Evolutionary conservation across 2,888 invertebrate species (phyloP).

Genomic region (Meandrusa payeni): DNA sequence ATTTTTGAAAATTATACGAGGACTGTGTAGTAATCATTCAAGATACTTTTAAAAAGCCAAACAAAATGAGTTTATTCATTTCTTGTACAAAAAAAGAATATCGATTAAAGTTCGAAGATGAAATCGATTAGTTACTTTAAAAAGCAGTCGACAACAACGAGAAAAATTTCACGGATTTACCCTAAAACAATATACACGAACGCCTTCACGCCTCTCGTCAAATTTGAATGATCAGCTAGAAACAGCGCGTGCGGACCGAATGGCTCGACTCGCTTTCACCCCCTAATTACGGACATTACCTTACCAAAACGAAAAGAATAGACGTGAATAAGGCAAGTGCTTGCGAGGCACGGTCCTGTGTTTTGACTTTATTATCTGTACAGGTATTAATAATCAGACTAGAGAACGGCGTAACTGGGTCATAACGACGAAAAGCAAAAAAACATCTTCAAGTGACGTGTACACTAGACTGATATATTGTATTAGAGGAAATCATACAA

Average conservation of each 20-base stretch:
- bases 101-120: too few species aligned
- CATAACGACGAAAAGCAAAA: constrained; percentile 7
- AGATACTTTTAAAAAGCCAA: too few species aligned
- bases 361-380: constrained; percentile 15
- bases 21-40: too few species aligned
- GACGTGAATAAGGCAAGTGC: constrained; percentile 9
- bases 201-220: constrained; percentile 20
- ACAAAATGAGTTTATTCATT: too few species aligned
- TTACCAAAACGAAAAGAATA: constrained; percentile 9
- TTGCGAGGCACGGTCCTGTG: constrained; percentile 4
- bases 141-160: not conserved
- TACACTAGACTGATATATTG: not conserved
- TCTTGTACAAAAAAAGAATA: too few species aligned
- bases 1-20: too few species aligned
- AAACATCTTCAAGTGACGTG: constrained; percentile 1
- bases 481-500: not conserved
- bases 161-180: constrained; percentile 13
- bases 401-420: constrained; percentile 15
- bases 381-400: constrained; percentile 11
- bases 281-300: constrained; percentile 21
- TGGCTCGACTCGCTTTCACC: constrained; percentile 23
- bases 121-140: too few species aligned
- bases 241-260: constrained; percentile 23
- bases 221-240: constrained; percentile 19
- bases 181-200: constrained; percentile 15